Evolutionary conservation across 2,113 vertebrate species (phyloP).

Genomic region (Aleadryas rufinucha): DNA sequence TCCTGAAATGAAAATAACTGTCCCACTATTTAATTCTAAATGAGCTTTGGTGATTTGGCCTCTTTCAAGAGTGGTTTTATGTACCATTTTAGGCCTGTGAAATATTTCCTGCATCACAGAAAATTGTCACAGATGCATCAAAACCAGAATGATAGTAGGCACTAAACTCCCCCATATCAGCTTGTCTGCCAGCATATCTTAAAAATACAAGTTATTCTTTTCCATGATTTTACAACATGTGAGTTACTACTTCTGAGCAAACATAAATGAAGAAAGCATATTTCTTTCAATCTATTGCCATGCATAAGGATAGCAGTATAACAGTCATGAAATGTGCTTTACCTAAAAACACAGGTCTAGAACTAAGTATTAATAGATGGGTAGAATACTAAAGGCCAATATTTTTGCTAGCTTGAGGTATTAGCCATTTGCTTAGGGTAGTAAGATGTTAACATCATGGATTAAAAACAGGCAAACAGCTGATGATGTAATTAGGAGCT

Average conservation of each 20-base stretch:
- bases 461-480: background rate
- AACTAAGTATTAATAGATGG: background rate
- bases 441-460: background rate
- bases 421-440: background rate
- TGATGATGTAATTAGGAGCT: background rate
- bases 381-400: background rate
- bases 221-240: background rate
- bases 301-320: background rate
- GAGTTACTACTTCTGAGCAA: background rate
- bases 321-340: background rate
- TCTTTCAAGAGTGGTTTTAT: background rate
- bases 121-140: background rate
- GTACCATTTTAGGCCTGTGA: background rate
- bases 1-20: background rate
- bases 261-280: background rate
- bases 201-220: background rate
- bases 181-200: background rate
- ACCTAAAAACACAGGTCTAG: background rate
- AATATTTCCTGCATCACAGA: background rate
- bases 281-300: background rate
- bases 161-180: background rate
- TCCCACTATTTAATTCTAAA: background rate
- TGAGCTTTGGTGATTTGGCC: background rate
- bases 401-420: background rate
- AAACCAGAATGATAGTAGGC: background rate